These are phyloP conservation scores for Caenorhabditis sulstoni DNA, from an alignment of 2,888 invertebrate genomes.

Conservation along the genomic window DNA sequence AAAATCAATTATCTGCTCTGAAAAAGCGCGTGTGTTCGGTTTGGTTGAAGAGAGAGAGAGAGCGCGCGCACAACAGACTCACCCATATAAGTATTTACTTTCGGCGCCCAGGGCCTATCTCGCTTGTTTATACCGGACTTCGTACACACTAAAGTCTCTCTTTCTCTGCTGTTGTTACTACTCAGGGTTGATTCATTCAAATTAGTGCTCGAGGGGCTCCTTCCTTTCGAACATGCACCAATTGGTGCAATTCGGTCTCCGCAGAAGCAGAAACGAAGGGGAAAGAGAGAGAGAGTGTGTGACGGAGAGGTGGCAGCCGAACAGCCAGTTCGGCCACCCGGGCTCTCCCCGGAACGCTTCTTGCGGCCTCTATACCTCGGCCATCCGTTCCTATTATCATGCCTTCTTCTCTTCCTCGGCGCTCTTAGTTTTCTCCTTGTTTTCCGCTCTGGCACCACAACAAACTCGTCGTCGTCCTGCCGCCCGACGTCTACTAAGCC, in stretches of 20 bases:
- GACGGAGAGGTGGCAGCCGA: constrained; percentile 14
- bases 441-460: constrained; percentile 28
- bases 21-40: constrained; percentile 4
- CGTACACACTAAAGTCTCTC: constrained; percentile 6
- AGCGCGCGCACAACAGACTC: constrained; percentile 13
- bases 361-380: constrained; percentile 22
- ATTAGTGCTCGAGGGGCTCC: constrained; percentile 36
- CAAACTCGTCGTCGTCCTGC: constrained; percentile 16
- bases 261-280: constrained; percentile 1
- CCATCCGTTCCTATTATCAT: constrained; percentile 41
- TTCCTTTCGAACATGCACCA: constrained; percentile 47
- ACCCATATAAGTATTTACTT: constrained; percentile 53
- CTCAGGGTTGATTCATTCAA: constrained; percentile 54
- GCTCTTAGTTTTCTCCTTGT: constrained; percentile 6
- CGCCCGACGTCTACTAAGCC: constrained; percentile 19
- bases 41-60: constrained; percentile 1
- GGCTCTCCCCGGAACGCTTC: constrained; percentile 22
- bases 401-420: constrained; percentile 17
- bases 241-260: constrained; percentile 32
- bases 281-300: constrained; percentile 30
- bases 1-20: constrained; percentile 22
- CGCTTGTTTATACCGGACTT: constrained; percentile 1
- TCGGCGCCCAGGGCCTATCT: background rate
- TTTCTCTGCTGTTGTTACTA: constrained; percentile 6
- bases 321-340: constrained; percentile 15